Base-by-base conservation (phyloP, 2,888 invertebrate genomes). In the Koerneria pararmatus region DNA sequence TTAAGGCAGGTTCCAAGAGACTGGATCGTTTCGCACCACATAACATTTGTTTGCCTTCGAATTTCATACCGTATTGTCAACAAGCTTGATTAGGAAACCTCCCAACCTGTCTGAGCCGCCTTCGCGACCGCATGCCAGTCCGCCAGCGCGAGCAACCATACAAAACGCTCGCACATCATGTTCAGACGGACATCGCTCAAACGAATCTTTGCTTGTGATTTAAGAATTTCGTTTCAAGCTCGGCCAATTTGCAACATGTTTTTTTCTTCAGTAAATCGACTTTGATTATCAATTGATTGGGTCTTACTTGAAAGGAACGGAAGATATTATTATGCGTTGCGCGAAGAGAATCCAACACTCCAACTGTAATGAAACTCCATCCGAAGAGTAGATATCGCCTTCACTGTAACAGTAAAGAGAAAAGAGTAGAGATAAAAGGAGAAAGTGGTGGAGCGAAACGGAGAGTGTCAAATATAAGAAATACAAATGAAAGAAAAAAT, bases 291-390 rank as follows among this genome's bases (percentile, higher is more conserved):
- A n/a, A n/a, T n/a, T n/a, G n/a, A n/a, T n/a, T n/a, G n/a, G n/a
- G n/a, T n/a, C 67, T 61, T 37, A 75, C 74, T 69, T 71, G 66
- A 70, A 77, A 19, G 78, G 76, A 27, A 74, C 70, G 31, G 70
- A 54, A 1, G 61, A 58, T 8, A 67, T 66, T 46, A 78, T 59
- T 31, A 78, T 73, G 2, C 71, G 61, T 15, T 71, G 71, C 2
- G 78, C 75, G 58, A 78, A 75, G 3, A 70, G 70, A 27, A 69
- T 65, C 78, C 78, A 78, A 53, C 75, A 74, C 27, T 77, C 77
- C 15, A 77, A 67, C 41, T 76, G 70, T 15, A 68, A 67, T 27
- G 74, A 73, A 31, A 68, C 48, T 15, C 69, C 67, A 24, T 64
- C 62, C 24, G 69, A 65, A 27, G 67, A 65, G 41, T 71, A 60